Conservation (phyloP, 2,113 vertebrate species). For the Pelecanoides urinatrix region DNA sequence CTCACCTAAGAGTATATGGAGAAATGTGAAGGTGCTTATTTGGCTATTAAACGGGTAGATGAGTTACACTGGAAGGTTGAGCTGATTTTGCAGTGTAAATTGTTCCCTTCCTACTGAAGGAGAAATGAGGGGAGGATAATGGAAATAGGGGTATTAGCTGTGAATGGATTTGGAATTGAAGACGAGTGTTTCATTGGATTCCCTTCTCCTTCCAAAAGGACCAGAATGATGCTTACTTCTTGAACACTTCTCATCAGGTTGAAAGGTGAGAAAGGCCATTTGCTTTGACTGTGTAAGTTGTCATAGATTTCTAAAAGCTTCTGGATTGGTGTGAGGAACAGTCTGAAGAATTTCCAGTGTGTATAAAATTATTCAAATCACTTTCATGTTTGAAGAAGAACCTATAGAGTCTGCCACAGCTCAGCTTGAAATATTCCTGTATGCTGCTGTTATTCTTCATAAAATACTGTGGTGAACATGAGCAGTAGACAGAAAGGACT, state of each 20-base stretch:
- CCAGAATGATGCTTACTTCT: background rate
- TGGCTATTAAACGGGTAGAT: background rate
- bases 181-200: background rate
- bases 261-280: background rate
- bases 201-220: background rate
- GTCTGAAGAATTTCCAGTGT: background rate
- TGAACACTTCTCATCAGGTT: background rate
- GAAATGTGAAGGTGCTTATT: background rate
- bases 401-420: background rate
- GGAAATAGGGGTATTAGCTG: background rate
- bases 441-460: background rate
- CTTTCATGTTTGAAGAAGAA: background rate
- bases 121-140: background rate
- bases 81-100: background rate
- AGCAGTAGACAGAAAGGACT: background rate
- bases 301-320: background rate
- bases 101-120: too few species aligned
- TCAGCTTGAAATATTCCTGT: background rate
- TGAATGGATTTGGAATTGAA: background rate
- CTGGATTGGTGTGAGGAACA: background rate
- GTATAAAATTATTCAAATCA: background rate
- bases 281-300: background rate
- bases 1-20: background rate
- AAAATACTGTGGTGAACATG: background rate
- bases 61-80: background rate